Base-by-base conservation (phyloP, 2,888 invertebrate species). In the Dinocampus coccinellae region DNA sequence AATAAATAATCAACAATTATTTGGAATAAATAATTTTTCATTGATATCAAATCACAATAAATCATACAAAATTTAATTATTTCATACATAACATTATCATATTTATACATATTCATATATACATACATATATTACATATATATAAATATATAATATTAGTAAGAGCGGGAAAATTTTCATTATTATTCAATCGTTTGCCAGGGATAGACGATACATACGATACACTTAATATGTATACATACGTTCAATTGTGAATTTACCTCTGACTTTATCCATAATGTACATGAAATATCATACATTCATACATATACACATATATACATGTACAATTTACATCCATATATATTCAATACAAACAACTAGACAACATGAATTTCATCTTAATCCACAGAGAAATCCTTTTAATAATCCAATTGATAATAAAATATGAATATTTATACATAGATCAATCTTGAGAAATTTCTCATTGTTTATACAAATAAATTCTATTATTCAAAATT, bases 171-270 rank as follows among this genome's bases (percentile, higher is more conserved):
- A n/a, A n/a, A n/a, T n/a, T n/a, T 65, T 70, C 73, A 72, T 75
- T 73, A 73, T 75, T 75, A 75, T 75, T 72, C 75, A 64, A 75
- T 75, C 72, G 70, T 67, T 33, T 55, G n/a, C 22, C 57, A 58
- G 62, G 36, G 55, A 65, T 36, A 61, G 24, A 24, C 22, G 52
- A n/a, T n/a, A n/a, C n/a, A n/a, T n/a, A n/a, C n/a, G 36, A 26
- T 61, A 29, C 60, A 70, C 47, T 69, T 62, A 69, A 66, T 75
- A 69, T 71, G 70, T 69, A 75, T 66, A 66, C 34, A 58, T 55
- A 34, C 36, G 55, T 39, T 58, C 47, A 65, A 53, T n/a, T 39
- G 62, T 16, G 64, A 60, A 60, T 64, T 64, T 52, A 42, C 39
- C 26, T 9, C 34, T n/a, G 47, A 47, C 16, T 47, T 20, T 6